Base-by-base conservation (phyloP, 1,140 invertebrate species). In the Antheraea mylitta region DNA sequence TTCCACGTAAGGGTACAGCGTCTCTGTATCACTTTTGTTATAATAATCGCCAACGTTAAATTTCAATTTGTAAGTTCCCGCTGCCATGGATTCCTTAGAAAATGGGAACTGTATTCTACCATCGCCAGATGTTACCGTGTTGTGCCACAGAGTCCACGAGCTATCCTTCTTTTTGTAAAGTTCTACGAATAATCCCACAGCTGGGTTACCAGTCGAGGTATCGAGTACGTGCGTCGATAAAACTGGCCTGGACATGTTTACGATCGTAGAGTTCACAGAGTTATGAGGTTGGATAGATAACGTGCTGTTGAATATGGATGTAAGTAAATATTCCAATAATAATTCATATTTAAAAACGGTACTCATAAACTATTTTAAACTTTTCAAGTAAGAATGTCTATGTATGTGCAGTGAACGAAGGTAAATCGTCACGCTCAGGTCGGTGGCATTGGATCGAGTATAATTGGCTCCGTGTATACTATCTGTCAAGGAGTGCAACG, bases 1-100 rank as follows among this genome's bases (percentile, higher is more conserved):
- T 91, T 97, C 96, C 37, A 97, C 94, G 84, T 94, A 96, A 1
- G 96, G 96, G 85, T 96, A 97, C 74, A 97, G 93, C 0, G 95
- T 95, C 68, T 94, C 93, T 66, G 94, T 93, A 73, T 94, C 92
- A 67, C 89, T 85, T 7, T 93, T 73, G 18, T 93, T 93, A 78
- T 96, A 97, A 88, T 97, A 97, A 68, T 94, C 93, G 67, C 95
- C 94, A 0, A 96, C 95, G 72, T 96, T 95, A 79, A 96, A 97
- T 76, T 94, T 94, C 16, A 97, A 82, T 80, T 96, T 97, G 82
- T 97, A 97, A 42, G 94, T 93, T 45, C 96, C 96, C 38, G 87
- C 83, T 0, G 93, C 93, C 80, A 96, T 94, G 7, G 93, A 93
- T 0, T 93, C 86, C 70, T 93, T 93, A 0, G 93, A 90, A 6